Conservation (phyloP, 2,113 vertebrate genomes). For the Elgaria multicarinata region DNA sequence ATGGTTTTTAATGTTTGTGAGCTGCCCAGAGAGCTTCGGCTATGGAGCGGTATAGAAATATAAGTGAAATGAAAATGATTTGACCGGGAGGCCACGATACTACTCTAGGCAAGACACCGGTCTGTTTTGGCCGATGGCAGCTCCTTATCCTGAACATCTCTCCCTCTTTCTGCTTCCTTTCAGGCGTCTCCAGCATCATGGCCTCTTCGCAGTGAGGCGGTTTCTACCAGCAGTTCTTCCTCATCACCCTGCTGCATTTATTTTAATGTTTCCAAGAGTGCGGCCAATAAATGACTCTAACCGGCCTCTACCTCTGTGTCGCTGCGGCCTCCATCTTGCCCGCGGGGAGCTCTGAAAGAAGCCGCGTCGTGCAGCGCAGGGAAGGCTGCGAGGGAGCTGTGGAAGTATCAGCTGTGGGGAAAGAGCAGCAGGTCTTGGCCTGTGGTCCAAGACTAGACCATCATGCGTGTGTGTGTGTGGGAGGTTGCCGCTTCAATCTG, state of each 20-base stretch:
- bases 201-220: conserved; percentile 88
- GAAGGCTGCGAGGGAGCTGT: not conserved
- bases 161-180: not conserved
- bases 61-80: no score
- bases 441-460: not conserved
- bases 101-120: not conserved
- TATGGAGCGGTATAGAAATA: no score
- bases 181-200: conserved; percentile 87
- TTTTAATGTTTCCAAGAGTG: not conserved
- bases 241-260: no score
- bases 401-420: not conserved
- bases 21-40: no score
- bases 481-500: no score
- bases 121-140: not conserved
- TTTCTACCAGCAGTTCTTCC: not conserved
- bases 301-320: not conserved
- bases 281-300: conserved; percentile 3
- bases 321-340: not conserved
- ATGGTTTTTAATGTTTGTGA: no score
- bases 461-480: not conserved
- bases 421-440: not conserved
- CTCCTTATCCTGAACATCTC: not conserved
- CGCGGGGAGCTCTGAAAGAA: not conserved
- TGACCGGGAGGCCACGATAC: no score
- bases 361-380: not conserved